Conservation (phyloP, 2,888 invertebrate species). For the Harpalus rufipes region DNA sequence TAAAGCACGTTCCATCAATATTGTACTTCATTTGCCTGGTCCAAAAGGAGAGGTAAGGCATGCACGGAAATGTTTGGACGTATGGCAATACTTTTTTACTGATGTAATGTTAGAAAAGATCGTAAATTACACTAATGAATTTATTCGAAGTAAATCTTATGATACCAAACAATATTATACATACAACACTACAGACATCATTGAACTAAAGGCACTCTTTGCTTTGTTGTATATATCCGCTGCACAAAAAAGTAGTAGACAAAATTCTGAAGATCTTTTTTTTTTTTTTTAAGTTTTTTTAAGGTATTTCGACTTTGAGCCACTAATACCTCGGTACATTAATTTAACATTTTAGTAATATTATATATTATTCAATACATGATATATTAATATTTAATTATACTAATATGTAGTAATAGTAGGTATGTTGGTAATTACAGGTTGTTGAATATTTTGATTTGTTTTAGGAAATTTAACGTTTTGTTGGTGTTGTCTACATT, state of each 20-base stretch:
- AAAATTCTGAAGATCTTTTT: constrained; percentile 15
- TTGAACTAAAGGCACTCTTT: constrained; percentile 10
- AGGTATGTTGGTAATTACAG: too few species aligned
- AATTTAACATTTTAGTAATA: too few species aligned
- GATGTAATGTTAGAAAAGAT: constrained; percentile 1
- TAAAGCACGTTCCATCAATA: not conserved
- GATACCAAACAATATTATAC: not conserved
- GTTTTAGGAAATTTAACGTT: too few species aligned
- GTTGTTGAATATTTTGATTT: too few species aligned
- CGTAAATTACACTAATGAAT: not conserved
- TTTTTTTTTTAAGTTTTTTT: too few species aligned
- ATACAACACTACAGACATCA: constrained; percentile 3
- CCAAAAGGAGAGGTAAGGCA: not conserved
- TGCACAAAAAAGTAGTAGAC: not conserved
- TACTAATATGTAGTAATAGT: too few species aligned
- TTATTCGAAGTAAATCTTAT: constrained; percentile 2
- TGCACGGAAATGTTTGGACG: not conserved
- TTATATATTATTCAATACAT: too few species aligned
- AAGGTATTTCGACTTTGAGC: too few species aligned
- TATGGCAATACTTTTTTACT: constrained; percentile 4
- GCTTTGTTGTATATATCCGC: not conserved
- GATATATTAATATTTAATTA: too few species aligned
- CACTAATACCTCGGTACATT: too few species aligned
- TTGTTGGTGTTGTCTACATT: too few species aligned
- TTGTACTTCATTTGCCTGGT: not conserved